Evolutionary conservation across 2,888 invertebrate species (phyloP).

Genomic region (Busseola fusca): DNA sequence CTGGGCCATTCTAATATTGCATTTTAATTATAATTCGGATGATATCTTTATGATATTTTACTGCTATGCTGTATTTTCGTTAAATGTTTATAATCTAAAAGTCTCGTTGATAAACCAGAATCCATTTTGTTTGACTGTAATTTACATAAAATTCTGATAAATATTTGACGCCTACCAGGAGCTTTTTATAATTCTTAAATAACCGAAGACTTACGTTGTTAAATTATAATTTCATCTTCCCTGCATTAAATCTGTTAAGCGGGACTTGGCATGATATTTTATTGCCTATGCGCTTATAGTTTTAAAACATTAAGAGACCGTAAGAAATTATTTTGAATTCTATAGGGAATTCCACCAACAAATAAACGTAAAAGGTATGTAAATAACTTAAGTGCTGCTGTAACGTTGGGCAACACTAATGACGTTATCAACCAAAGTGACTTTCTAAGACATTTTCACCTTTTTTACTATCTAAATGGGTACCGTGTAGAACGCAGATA

Average conservation of each 20-base stretch:
- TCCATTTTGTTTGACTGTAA: neutral
- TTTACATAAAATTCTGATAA: constrained; percentile 4
- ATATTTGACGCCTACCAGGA: neutral
- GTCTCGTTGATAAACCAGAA: neutral
- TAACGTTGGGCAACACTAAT: constrained; percentile 72
- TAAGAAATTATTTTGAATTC: constrained; percentile 34
- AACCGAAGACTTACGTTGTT: constrained; percentile 1
- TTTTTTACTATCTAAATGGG: constrained; percentile 76
- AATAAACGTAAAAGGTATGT: constrained; percentile 67
- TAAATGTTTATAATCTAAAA: neutral
- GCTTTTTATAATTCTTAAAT: constrained; percentile 2
- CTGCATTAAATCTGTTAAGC: constrained; percentile 7
- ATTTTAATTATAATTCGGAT: neutral
- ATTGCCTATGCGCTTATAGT: constrained; percentile 27
- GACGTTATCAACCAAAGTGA: constrained; percentile 70
- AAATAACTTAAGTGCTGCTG: constrained; percentile 67
- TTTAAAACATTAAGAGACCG: constrained; percentile 29
- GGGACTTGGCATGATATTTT: constrained; percentile 41
- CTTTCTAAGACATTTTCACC: constrained; percentile 76
- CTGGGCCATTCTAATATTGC: neutral
- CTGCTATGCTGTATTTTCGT: neutral
- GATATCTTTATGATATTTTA: neutral
- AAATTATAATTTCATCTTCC: constrained; percentile 18
- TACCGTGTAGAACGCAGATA: constrained; percentile 64
- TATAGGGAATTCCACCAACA: constrained; percentile 41